These are phyloP conservation scores for Chaetophractus vellerosus DNA, from an alignment of 2,797 vertebrate genomes.

Conservation along the genomic window DNA sequence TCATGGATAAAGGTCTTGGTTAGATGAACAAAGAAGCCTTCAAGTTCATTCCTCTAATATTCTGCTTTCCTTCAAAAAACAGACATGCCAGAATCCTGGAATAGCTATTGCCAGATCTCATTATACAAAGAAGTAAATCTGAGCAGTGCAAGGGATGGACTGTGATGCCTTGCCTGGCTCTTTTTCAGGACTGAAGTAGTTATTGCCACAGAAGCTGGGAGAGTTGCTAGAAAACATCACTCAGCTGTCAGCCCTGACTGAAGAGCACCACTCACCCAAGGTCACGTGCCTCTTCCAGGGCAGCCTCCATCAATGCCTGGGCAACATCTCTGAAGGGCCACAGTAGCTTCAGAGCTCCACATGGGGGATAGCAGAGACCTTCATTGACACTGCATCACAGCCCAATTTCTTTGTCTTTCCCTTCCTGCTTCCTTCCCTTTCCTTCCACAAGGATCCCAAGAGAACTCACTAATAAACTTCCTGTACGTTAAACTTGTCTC, in stretches of 20 bases:
- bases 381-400: background rate
- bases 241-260: background rate
- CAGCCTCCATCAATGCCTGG: background rate
- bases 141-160: background rate
- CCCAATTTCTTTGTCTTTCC: background rate
- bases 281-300: background rate
- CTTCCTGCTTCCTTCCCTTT: background rate
- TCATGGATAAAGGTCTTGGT: background rate
- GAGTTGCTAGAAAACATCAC: background rate
- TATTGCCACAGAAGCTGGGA: background rate
- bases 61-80: background rate
- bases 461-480: background rate
- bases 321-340: background rate
- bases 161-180: background rate
- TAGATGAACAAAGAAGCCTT: background rate
- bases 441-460: background rate
- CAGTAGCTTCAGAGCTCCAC: background rate
- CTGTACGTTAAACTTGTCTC: background rate
- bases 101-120: background rate
- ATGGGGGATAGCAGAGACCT: background rate
- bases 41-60: background rate
- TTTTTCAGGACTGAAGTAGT: background rate
- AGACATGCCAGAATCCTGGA: background rate
- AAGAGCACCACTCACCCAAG: background rate
- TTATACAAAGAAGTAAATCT: background rate